Evolutionary conservation across 1,140 invertebrate species (phyloP).

Genomic region (Venturia canescens): DNA sequence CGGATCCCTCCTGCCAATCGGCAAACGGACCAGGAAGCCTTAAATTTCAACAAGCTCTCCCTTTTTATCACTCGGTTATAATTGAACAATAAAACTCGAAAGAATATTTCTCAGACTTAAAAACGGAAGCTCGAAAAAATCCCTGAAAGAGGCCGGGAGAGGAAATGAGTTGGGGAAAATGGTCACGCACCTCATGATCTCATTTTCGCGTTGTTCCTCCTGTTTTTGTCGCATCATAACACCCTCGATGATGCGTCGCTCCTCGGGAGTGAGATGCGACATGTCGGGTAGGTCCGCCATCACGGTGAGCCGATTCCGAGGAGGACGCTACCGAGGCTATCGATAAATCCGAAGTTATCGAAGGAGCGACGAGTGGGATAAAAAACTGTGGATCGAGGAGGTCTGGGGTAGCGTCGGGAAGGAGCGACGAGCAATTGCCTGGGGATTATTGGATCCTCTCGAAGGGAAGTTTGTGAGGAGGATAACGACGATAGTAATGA

Average conservation of each 20-base stretch:
- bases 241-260: conserved; percentile 97
- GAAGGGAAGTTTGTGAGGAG: not conserved
- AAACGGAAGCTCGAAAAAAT: too few species aligned
- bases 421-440: not conserved
- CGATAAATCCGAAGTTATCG: not conserved
- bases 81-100: too few species aligned
- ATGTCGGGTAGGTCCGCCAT: conserved; percentile 95
- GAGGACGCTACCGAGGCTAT: not conserved
- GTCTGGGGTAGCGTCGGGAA: not conserved
- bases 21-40: not conserved
- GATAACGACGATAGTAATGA: too few species aligned
- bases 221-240: conserved; percentile 97
- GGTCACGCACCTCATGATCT: conserved; percentile 93
- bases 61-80: too few species aligned
- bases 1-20: conserved; percentile 14
- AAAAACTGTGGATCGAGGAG: not conserved
- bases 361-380: too few species aligned
- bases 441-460: not conserved
- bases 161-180: too few species aligned
- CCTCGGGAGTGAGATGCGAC: conserved; percentile 97
- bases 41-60: too few species aligned
- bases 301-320: conserved; percentile 58
- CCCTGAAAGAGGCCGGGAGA: too few species aligned
- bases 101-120: too few species aligned
- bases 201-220: conserved; percentile 96